Conservation (phyloP, 2,888 invertebrate genomes). For the Nymphalis urticae region DNA sequence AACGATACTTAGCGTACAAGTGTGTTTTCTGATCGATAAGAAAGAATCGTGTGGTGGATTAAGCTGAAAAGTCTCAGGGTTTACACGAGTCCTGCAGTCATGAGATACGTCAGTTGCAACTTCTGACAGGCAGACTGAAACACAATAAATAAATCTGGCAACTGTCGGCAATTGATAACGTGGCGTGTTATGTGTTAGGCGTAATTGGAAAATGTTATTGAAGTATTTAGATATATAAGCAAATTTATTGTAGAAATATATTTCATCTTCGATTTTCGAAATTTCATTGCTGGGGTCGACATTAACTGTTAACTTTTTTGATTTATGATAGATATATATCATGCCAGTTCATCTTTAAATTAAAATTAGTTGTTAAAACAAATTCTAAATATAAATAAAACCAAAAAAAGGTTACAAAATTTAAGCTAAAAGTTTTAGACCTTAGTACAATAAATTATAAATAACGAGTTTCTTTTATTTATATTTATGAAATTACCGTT, state of each 20-base stretch:
- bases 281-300: no score
- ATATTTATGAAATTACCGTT: no score
- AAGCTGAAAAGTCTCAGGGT: slow-evolving; percentile 29
- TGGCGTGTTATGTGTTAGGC: neutral
- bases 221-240: neutral
- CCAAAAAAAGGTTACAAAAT: no score
- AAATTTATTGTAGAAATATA: neutral
- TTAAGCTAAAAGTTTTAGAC: no score
- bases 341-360: no score
- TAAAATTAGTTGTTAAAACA: no score
- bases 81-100: slow-evolving; percentile 24
- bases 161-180: slow-evolving; percentile 3
- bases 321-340: no score
- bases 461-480: no score
- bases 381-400: no score
- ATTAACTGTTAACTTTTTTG: no score
- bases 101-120: slow-evolving; percentile 30
- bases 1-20: neutral
- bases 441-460: no score
- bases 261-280: neutral
- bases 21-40: slow-evolving; percentile 14
- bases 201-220: neutral
- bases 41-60: slow-evolving; percentile 24
- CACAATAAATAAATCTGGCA: slow-evolving; percentile 19
- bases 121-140: slow-evolving; percentile 28